phyloP scores from a whole-genome alignment of 2,113 vertebrate genomes.

The Poecile atricapillus region DNA sequence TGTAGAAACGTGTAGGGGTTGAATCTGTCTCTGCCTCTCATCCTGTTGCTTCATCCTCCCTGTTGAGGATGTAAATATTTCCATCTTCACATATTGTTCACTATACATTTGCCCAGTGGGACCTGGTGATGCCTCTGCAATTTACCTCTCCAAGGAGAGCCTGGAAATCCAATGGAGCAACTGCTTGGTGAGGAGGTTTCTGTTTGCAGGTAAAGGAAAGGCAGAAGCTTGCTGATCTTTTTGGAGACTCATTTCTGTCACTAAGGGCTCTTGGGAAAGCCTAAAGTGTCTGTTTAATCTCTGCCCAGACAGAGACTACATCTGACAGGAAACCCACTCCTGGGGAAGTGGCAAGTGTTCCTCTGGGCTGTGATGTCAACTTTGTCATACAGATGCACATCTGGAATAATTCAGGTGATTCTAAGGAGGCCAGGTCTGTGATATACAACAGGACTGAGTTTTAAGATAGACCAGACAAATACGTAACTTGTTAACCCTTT shows the following conservation, averaged over 20 bases:
- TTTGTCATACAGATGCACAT: background rate
- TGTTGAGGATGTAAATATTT: background rate
- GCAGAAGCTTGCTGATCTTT: background rate
- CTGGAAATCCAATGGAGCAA: background rate
- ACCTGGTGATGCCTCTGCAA: background rate
- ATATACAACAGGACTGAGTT: background rate
- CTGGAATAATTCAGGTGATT: background rate
- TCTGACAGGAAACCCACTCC: background rate
- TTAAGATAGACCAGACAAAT: background rate
- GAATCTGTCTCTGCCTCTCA: background rate
- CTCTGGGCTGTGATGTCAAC: background rate
- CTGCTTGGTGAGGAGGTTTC: background rate
- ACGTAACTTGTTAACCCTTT: background rate
- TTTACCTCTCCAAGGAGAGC: background rate
- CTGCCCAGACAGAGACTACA: background rate
- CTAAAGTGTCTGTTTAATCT: background rate
- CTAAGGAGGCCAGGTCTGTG: background rate
- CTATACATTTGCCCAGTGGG: background rate
- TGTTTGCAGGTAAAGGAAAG: background rate
- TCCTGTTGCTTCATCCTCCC: background rate
- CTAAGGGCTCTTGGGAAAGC: background rate
- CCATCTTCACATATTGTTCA: background rate
- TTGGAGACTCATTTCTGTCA: background rate
- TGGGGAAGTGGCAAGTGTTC: background rate
- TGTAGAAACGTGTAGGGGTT: background rate